phyloP scores from a whole-genome alignment of 2,888 invertebrate species.

The Andricus quercusramuli region DNA sequence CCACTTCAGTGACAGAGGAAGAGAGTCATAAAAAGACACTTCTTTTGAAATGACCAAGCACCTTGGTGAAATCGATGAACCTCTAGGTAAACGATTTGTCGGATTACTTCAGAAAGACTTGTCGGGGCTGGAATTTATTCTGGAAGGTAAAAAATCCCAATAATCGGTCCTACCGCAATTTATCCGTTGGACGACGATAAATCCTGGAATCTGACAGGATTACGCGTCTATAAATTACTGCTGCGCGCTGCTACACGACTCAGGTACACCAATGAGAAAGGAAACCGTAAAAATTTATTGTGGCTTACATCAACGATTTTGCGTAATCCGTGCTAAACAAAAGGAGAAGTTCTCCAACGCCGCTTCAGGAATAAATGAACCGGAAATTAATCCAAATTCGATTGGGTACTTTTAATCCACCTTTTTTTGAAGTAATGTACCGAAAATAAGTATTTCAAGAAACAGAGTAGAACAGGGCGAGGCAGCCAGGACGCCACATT shows the following conservation, averaged over 20 bases:
- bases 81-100: constrained; percentile 48
- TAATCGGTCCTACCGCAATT: constrained; percentile 57
- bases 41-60: constrained; percentile 4
- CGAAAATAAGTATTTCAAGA: too few relatives aligned
- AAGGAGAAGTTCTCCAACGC: background rate
- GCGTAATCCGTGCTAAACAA: constrained; percentile 17
- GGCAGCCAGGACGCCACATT: too few relatives aligned
- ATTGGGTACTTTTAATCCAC: background rate
- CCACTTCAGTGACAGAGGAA: too few relatives aligned
- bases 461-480: too few relatives aligned
- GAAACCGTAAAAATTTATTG: constrained; percentile 53
- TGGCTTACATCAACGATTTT: constrained; percentile 33
- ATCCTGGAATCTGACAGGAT: constrained; percentile 65
- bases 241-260: constrained; percentile 47
- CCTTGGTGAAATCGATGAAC: constrained; percentile 13
- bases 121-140: constrained; percentile 48
- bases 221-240: constrained; percentile 63
- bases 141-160: constrained; percentile 46
- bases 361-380: background rate
- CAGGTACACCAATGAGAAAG: constrained; percentile 52
- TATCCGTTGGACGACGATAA: constrained; percentile 62
- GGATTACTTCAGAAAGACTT: constrained; percentile 50
- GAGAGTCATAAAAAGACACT: too few relatives aligned
- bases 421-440: too few relatives aligned
- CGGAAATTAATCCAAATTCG: background rate